Percentiles rank a stretch among this genome's conserved stretches.
Evolutionary conservation across 2,797 vertebrate species (phyloP).

Genomic region (Acipenser oxyrinchus): DNA sequence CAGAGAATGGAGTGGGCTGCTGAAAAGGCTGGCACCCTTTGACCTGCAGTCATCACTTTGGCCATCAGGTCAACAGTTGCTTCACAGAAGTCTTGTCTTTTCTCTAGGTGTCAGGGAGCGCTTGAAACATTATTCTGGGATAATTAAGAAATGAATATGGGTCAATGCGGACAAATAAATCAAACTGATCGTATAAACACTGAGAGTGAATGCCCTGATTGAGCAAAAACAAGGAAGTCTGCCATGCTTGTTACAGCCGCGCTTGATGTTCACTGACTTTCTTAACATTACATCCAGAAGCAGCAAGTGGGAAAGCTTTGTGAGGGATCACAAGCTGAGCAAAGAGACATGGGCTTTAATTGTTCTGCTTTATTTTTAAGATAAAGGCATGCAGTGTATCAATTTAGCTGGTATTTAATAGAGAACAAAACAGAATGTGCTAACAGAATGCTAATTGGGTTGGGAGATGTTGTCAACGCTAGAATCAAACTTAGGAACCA

Average conservation of each 20-base stretch:
- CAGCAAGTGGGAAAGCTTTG: conserved; percentile 84
- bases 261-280: conserved; percentile 73
- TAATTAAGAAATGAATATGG: conserved; percentile 81
- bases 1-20: conserved; percentile 49
- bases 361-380: conserved; percentile 92
- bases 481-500: background rate
- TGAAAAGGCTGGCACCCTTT: conserved; percentile 61
- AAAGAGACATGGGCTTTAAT: conserved; percentile 98
- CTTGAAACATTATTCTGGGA: conserved; percentile 73
- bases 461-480: conserved; percentile 41
- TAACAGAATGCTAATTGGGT: conserved; percentile 87
- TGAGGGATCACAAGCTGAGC: conserved; percentile 88
- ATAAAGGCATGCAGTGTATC: conserved; percentile 90
- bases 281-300: conserved; percentile 72
- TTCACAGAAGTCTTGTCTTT: conserved; percentile 70
- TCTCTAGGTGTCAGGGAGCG: conserved; percentile 73
- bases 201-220: conserved; percentile 56
- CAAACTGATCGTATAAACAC: conserved; percentile 79
- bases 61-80: conserved; percentile 81
- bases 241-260: conserved; percentile 68
- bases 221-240: conserved; percentile 79
- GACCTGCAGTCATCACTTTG: conserved; percentile 57
- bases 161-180: conserved; percentile 86
- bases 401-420: conserved; percentile 85
- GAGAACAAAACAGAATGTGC: conserved; percentile 79